Conservation (phyloP, 2,113 vertebrate species). For the Burhinus bistriatus region DNA sequence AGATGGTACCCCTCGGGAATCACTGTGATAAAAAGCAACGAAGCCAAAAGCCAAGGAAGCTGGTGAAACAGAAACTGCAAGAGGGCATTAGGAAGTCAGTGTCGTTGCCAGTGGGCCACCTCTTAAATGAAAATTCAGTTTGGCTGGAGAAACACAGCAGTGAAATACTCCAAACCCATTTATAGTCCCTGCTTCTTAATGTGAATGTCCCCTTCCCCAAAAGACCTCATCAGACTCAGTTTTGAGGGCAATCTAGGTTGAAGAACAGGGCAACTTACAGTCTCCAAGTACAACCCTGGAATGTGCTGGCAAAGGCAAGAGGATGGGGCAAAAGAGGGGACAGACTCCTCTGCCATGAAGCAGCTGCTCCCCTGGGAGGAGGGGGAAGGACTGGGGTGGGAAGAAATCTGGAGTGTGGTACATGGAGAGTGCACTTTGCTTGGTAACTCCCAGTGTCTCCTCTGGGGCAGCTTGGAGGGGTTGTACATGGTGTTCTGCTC, state of each 20-base stretch:
- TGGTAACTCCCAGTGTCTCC: constrained; percentile 4
- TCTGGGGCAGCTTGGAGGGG: not conserved
- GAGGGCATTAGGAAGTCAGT: not conserved
- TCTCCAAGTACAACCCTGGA: not conserved
- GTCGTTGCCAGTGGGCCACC: not conserved
- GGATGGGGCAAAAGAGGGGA: not conserved
- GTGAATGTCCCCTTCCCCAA: not conserved
- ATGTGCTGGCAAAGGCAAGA: not conserved
- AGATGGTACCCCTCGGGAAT: not conserved
- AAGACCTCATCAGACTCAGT: not conserved
- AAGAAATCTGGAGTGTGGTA: not conserved
- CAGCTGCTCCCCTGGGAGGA: not conserved
- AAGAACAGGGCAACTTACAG: not conserved
- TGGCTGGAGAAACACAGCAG: not conserved
- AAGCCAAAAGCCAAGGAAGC: not conserved
- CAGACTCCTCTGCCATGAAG: not conserved
- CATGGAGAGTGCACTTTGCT: not conserved
- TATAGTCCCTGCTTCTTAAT: not conserved
- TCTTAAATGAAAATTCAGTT: not conserved
- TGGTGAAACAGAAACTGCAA: not conserved
- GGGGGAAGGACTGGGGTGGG: not conserved
- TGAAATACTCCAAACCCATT: not conserved
- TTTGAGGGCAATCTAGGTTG: not conserved
- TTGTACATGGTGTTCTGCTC: not conserved
- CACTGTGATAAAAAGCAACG: not conserved